Conservation (phyloP, 1,140 invertebrate species). For the Drosophila serrata region DNA sequence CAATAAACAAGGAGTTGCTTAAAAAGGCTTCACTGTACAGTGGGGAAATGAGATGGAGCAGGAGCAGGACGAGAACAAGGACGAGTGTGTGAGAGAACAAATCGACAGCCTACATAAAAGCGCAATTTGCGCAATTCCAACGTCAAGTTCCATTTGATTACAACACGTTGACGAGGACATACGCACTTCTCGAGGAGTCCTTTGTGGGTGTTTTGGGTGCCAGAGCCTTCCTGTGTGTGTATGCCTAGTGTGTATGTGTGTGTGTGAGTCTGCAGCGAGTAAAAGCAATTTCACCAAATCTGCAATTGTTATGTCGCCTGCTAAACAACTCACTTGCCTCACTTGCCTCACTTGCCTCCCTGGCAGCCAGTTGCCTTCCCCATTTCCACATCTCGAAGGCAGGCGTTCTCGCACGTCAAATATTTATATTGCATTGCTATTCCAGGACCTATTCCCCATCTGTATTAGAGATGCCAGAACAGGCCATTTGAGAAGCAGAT, state of each 20-base stretch:
- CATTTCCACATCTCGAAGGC: conserved; percentile 58
- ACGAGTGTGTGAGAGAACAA: conserved; percentile 13
- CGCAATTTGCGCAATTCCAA: conserved; percentile 79
- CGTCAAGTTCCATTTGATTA: conserved; percentile 82
- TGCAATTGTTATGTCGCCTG: conserved; percentile 83
- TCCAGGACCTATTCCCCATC: conserved; percentile 8
- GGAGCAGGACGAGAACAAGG: not conserved
- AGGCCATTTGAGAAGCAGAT: not conserved
- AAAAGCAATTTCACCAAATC: conserved; percentile 83
- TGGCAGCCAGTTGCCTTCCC: conserved; percentile 9
- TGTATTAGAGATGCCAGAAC: conserved; percentile 7
- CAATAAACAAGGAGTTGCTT: conserved; percentile 10
- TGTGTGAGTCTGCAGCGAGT: conserved; percentile 28
- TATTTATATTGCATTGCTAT: conserved; percentile 77
- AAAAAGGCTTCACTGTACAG: conserved; percentile 21
- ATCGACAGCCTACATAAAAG: conserved; percentile 82
- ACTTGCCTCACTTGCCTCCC: conserved; percentile 57
- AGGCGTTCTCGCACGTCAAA: conserved; percentile 81
- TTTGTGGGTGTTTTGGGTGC: conserved; percentile 19
- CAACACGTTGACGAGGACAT: conserved; percentile 72
- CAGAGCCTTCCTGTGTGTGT: not conserved
- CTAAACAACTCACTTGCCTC: conserved; percentile 74
- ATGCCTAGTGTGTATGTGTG: conserved; percentile 8
- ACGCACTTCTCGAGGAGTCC: conserved; percentile 40
- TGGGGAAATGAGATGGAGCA: not conserved